Conservation (phyloP, 2,797 vertebrate species). For the Euthynnus affinis region DNA sequence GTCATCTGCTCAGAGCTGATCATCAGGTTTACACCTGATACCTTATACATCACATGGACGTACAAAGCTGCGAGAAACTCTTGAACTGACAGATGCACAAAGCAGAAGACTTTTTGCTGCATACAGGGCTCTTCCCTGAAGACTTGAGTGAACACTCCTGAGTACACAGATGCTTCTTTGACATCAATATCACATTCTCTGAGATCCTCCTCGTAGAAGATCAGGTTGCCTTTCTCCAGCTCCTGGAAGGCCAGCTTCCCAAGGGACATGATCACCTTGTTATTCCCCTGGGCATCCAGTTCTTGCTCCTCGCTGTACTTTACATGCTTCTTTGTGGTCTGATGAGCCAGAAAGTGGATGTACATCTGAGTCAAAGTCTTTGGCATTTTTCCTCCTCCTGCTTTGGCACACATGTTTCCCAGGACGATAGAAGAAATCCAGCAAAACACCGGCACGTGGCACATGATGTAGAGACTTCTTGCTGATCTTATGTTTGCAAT, state of each 20-base stretch:
- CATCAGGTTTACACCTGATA: slow-evolving; percentile 1
- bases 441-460: slow-evolving; percentile 56
- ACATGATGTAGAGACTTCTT: slow-evolving; percentile 54
- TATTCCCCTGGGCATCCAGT: background rate
- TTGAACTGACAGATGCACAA: slow-evolving; percentile 67
- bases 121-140: slow-evolving; percentile 9
- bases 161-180: slow-evolving; percentile 30
- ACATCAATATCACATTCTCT: slow-evolving; percentile 30
- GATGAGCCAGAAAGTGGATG: slow-evolving; percentile 40
- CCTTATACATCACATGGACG: slow-evolving; percentile 20
- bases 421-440: slow-evolving; percentile 55
- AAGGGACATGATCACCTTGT: slow-evolving; percentile 36
- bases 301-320: slow-evolving; percentile 28
- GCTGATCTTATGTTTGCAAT: slow-evolving; percentile 30
- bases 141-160: slow-evolving; percentile 42
- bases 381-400: slow-evolving; percentile 31
- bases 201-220: slow-evolving; percentile 57
- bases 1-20: background rate
- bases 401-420: background rate
- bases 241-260: slow-evolving; percentile 50
- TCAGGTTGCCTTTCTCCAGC: slow-evolving; percentile 38
- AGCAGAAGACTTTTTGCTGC: slow-evolving; percentile 33
- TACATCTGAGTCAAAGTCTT: slow-evolving; percentile 60
- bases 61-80: slow-evolving; percentile 58
- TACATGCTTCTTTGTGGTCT: slow-evolving; percentile 11